These are phyloP conservation scores for Leptopilina boulardi DNA, from an alignment of 1,140 invertebrate species.

Conservation along the genomic window DNA sequence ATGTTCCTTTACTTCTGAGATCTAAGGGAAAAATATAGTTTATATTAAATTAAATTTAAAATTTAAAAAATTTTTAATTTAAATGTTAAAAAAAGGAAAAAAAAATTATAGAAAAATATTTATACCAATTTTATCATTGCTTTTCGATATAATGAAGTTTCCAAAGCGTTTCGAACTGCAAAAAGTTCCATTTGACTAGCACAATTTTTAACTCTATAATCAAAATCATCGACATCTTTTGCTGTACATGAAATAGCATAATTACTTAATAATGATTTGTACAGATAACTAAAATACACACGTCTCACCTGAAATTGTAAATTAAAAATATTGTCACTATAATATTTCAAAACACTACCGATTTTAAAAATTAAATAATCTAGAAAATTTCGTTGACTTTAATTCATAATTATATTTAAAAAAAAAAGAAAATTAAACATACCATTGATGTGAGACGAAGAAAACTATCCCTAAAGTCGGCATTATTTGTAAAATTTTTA, in stretches of 20 bases:
- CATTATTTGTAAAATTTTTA: conserved; percentile 4
- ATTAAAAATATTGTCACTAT: too few species aligned
- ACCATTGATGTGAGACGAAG: not conserved
- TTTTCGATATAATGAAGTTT: conserved; percentile 24
- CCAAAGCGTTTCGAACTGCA: conserved; percentile 19
- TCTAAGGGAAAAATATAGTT: conserved; percentile 41
- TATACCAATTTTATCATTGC: conserved; percentile 18
- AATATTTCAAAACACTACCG: not conserved
- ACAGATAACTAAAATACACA: conserved; percentile 4
- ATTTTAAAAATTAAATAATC: too few species aligned
- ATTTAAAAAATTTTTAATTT: too few species aligned
- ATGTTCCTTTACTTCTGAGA: conserved; percentile 60
- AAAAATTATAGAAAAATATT: not conserved
- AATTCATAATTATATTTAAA: too few species aligned
- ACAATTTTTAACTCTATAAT: not conserved
- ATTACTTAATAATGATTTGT: conserved; percentile 20
- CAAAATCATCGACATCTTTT: not conserved
- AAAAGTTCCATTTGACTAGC: conserved; percentile 31
- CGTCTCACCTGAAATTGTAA: not conserved
- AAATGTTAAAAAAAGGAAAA: not conserved
- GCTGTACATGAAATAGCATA: conserved; percentile 8
- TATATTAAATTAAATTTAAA: too few species aligned
- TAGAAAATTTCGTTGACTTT: too few species aligned
- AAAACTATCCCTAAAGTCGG: not conserved
- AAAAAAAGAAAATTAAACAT: not conserved